phyloP scores from a whole-genome alignment of 2,888 invertebrate species.

The Gymnocheta viridis region DNA sequence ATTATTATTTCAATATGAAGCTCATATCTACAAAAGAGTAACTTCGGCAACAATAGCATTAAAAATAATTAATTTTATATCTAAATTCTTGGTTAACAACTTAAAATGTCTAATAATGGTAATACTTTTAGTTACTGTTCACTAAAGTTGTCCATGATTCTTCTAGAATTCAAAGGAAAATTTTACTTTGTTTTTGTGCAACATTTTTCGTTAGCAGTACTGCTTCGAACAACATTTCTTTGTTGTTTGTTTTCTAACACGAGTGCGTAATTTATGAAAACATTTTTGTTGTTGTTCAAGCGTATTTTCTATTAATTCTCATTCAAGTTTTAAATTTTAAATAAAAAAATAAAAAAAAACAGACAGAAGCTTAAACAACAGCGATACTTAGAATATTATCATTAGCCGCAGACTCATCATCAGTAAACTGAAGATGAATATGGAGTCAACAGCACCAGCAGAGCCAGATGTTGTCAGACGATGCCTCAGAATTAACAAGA shows the following conservation, averaged over 20 bases:
- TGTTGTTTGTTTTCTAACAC: conserved; percentile 44
- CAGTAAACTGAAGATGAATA: conserved; percentile 5
- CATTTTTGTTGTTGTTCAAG: neutral
- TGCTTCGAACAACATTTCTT: no score
- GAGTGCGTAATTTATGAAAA: conserved; percentile 65
- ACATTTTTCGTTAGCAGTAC: conserved; percentile 14
- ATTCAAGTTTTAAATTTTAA: conserved; percentile 31
- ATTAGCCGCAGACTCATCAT: conserved; percentile 34
- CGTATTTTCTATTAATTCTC: conserved; percentile 10
- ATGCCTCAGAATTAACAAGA: conserved; percentile 57
- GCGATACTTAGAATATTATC: conserved; percentile 5
- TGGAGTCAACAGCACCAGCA: conserved; percentile 17
- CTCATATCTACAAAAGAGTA: neutral
- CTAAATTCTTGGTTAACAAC: conserved; percentile 42
- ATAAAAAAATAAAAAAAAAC: neutral
- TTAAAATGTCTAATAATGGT: conserved; percentile 45
- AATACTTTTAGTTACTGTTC: conserved; percentile 63
- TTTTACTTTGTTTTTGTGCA: conserved; percentile 30
- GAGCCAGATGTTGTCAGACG: conserved; percentile 18
- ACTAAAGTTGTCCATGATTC: neutral
- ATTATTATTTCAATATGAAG: neutral
- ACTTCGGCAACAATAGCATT: neutral
- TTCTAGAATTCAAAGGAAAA: neutral
- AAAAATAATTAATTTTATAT: conserved; percentile 33
- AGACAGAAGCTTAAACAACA: conserved; percentile 48